These are phyloP conservation scores for Enteromius afrohamiltoni DNA, from an alignment of 2,797 vertebrate genomes.

Conservation along the genomic window DNA sequence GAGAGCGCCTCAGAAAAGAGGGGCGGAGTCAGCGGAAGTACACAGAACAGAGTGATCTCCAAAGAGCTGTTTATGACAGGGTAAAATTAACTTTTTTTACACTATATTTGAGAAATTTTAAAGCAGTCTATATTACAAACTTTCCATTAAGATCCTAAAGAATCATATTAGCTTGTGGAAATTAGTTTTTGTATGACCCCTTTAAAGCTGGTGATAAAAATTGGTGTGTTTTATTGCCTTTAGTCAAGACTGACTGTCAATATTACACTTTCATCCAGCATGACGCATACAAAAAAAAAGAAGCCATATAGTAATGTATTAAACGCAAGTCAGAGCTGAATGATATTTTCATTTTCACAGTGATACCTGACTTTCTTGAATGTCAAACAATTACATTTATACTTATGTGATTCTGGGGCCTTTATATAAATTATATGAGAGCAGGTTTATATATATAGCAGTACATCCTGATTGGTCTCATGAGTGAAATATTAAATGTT, in stretches of 20 bases:
- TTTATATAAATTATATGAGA: not conserved
- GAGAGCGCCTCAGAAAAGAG: too few species aligned
- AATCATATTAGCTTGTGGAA: too few species aligned
- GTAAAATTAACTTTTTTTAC: too few species aligned
- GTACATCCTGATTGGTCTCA: not conserved
- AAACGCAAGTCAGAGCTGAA: not conserved
- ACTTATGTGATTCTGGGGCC: not conserved
- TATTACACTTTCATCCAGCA: not conserved
- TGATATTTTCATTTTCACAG: not conserved
- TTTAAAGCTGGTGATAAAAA: not conserved
- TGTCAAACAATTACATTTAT: not conserved
- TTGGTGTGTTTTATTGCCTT: not conserved
- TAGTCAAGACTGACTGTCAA: not conserved
- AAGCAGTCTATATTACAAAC: too few species aligned
- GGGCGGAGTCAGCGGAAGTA: too few species aligned
- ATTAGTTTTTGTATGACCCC: too few species aligned
- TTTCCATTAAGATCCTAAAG: too few species aligned
- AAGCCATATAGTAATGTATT: not conserved
- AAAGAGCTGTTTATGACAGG: too few species aligned
- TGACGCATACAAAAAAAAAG: not conserved
- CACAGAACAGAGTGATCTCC: too few species aligned
- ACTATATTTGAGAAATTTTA: too few species aligned
- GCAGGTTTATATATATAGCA: not conserved
- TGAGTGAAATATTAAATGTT: not conserved
- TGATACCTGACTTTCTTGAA: not conserved